Conservation (phyloP, 2,888 invertebrate species). For the Hypsopygia costalis region DNA sequence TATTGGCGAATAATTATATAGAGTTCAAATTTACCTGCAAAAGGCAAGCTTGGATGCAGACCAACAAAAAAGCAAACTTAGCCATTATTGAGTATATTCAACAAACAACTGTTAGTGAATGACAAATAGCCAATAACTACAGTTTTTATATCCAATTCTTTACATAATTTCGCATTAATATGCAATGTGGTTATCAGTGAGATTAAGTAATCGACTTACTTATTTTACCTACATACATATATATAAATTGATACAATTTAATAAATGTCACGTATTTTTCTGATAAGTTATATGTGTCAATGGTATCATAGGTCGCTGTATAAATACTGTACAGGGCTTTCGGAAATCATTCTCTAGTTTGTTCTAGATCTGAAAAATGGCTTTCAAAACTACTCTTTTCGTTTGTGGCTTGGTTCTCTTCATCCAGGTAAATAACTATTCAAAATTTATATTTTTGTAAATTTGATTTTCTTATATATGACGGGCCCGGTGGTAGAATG, state of each 20-base stretch:
- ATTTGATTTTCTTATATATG: too few relatives aligned
- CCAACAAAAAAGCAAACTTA: constrained; percentile 23
- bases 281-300: neutral
- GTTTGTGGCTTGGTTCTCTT: neutral
- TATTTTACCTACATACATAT: too few relatives aligned
- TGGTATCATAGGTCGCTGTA: neutral
- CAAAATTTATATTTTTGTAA: too few relatives aligned
- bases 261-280: neutral
- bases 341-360: neutral
- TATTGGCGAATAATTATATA: too few relatives aligned
- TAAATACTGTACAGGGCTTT: neutral
- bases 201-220: neutral
- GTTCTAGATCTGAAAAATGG: neutral
- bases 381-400: neutral
- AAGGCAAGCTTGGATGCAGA: constrained; percentile 35
- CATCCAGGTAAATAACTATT: neutral
- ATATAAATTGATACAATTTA: neutral
- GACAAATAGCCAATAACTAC: neutral
- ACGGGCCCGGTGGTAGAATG: too few relatives aligned
- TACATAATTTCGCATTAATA: neutral
- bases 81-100: constrained; percentile 30
- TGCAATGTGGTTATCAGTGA: neutral
- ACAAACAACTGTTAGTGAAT: neutral
- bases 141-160: neutral
- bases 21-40: constrained; percentile 25